A percentile compares a stretch with the other conserved stretches of the same genome.
phyloP scores from a whole-genome alignment of 1,140 invertebrate genomes.

The Diorhabda sublineata region DNA sequence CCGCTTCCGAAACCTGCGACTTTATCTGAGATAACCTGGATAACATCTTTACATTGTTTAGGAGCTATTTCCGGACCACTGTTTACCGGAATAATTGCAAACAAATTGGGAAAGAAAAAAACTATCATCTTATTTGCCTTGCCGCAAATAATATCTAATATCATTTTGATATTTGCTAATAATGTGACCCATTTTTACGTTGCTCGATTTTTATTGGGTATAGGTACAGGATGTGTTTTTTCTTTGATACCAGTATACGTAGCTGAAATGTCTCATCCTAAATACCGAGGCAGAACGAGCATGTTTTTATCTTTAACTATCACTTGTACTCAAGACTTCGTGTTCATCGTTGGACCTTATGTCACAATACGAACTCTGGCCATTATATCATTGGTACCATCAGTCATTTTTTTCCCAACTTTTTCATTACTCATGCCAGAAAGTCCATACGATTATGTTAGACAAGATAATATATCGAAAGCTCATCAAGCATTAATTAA shows the following conservation, averaged over 20 bases:
- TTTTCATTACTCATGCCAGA: slow-evolving; percentile 60
- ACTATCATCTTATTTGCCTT: slow-evolving; percentile 43
- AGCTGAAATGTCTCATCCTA: slow-evolving; percentile 48
- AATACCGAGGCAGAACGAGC: slow-evolving; percentile 29
- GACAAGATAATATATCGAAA: slow-evolving; percentile 10
- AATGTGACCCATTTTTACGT: slow-evolving; percentile 42
- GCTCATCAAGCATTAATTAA: slow-evolving; percentile 19
- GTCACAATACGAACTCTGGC: slow-evolving; percentile 54
- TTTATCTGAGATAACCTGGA: slow-evolving; percentile 65
- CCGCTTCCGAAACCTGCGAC: slow-evolving; percentile 42
- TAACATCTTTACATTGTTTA: slow-evolving; percentile 41
- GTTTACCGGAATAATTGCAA: slow-evolving; percentile 59
- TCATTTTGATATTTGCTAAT: slow-evolving; percentile 45
- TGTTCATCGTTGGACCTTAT: slow-evolving; percentile 58
- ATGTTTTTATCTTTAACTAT: slow-evolving; percentile 25
- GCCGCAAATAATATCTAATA: slow-evolving; percentile 46
- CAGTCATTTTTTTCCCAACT: slow-evolving; percentile 49
- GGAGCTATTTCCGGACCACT: slow-evolving; percentile 38
- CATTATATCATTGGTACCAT: slow-evolving; percentile 47
- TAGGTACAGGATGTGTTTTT: slow-evolving; percentile 48
- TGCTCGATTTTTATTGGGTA: slow-evolving; percentile 47
- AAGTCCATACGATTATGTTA: slow-evolving; percentile 57
- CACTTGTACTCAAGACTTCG: slow-evolving; percentile 28
- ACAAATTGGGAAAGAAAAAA: slow-evolving; percentile 53
- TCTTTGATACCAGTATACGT: slow-evolving; percentile 51